Evolutionary conservation across 2,113 vertebrate genomes (phyloP), one percentile per base, ranked within the genome.

Genomic region (Leuciscus idus): DNA sequence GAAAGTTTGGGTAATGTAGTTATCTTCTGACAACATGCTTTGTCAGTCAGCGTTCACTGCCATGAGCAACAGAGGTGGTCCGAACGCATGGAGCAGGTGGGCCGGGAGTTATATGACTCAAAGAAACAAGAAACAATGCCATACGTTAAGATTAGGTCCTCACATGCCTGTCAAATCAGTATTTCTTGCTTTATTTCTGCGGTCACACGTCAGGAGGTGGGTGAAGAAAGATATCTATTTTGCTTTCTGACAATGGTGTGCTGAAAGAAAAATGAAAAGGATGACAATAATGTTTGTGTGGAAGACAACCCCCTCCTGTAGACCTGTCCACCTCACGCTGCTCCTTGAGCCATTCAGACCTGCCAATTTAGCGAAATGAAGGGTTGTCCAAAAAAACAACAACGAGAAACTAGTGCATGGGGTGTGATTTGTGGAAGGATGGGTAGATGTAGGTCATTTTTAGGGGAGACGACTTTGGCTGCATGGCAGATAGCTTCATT

Each of bases 231-330:
- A 93, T 95, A 93, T 94, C 92, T 93, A 91, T 92, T 94, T 94
- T 95, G 93, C 92, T 92, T 91, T 91, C 89, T 94, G 93, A 94
- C 93, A 93, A 92, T 90, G 90, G 89, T 90, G 91, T 92, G 92
- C 84, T 90, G 92, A 89, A 91, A 92, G 88, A 91, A 92, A 94
- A 94, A 93, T 94, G 90, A 93, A 93, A 93, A 94, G 91, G 92
- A 93, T 92, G 93, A 92, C 85, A 90, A 94, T 94, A 92, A 93
- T 90, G 88, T 89, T 75, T 75, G 85, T 85, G 48, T 73, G 15
- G 50, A 75, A 64, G 43, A 70, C 17, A 13, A 8, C 72, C 28
- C 72, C 82, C 78, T 89, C 93, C 92, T 64, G 86, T 91, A 88
- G 87, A 89, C 91, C 88, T 88, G 92, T 93, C 91, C 92, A 90